Base-by-base conservation (phyloP, 2,797 vertebrate genomes). In the Argya squamiceps region DNA sequence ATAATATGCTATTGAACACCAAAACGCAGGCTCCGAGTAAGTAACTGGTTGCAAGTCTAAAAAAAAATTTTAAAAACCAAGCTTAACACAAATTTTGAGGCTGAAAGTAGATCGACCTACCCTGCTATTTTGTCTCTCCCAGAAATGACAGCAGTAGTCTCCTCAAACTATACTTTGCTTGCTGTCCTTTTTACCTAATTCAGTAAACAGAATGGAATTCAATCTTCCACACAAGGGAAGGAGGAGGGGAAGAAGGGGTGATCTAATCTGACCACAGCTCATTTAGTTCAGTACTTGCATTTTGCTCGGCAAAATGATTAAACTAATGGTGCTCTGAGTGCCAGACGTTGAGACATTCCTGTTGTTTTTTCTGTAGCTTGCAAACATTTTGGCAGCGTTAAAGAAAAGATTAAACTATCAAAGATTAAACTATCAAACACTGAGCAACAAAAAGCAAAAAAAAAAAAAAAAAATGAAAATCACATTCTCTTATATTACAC, bases 1-100 rank as follows among this genome's bases (percentile, higher is more conserved):
- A 20, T 99, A 99, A 98, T 99, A 99, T 10, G 99, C 99, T 98
- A 99, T 99, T n/a, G 99, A 99, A 98, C 99, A 99, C 99, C 99
- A 99, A 97, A 99, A 99, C 0, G 99, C 99, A 67, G 99, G 99
- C 95, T 99, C 99, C 6, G 99, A 99, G 95, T 99, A 99, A 92
- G 99, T 99, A 82, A 99, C 99, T 2, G 99, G 99, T 95, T 99
- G 99, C 81, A 99, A 98, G 96, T 99, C 99, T 99, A 96, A 27
- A 84, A 93, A 63, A 79, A 68, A 89, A 79, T 36, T 34, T 63
- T n/a, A 63, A 81, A 55, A 79, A 71, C 56, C 22, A 84, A 94
- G 73, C 71, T 92, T 76, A 73, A 69, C n/a, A 86, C 34, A 88
- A 49, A 90, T 67, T 64, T 53, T 74, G 41, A 95, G 55, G 49